These are phyloP conservation scores for Perodicticus potto DNA, from an alignment of 2,797 vertebrate species.

Conservation along the genomic window DNA sequence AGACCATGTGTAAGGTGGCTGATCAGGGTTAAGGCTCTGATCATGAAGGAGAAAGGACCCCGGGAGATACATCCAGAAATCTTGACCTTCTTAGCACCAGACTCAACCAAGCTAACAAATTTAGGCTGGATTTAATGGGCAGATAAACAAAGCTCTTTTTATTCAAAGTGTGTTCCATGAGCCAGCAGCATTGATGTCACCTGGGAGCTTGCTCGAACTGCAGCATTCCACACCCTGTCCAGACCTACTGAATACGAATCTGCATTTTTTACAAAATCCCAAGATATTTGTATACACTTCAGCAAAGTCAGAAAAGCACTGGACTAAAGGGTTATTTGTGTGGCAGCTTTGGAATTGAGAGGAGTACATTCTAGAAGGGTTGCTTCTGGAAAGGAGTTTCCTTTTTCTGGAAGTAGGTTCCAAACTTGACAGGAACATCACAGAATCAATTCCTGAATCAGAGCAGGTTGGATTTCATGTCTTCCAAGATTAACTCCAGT, in stretches of 20 bases:
- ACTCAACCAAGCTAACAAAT: not conserved
- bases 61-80: slow-evolving; percentile 5
- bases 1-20: not conserved
- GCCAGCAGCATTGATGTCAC: not conserved
- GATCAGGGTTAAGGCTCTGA: not conserved
- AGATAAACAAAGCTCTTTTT: slow-evolving; percentile 22
- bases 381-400: not conserved
- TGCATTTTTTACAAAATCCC: slow-evolving; percentile 19
- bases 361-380: not conserved
- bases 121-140: not conserved
- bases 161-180: not conserved
- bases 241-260: not conserved
- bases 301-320: slow-evolving; percentile 17
- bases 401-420: slow-evolving; percentile 21
- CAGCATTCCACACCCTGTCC: not conserved
- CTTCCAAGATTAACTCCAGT: not conserved
- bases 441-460: slow-evolving; percentile 8
- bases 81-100: not conserved
- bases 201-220: not conserved
- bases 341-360: not conserved
- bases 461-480: not conserved
- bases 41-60: slow-evolving; percentile 13
- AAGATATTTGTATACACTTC: not conserved
- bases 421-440: slow-evolving; percentile 2
- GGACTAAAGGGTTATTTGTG: not conserved